Evolutionary conservation across 2,888 invertebrate species (phyloP).

Genomic region (Epinotia demarniana): DNA sequence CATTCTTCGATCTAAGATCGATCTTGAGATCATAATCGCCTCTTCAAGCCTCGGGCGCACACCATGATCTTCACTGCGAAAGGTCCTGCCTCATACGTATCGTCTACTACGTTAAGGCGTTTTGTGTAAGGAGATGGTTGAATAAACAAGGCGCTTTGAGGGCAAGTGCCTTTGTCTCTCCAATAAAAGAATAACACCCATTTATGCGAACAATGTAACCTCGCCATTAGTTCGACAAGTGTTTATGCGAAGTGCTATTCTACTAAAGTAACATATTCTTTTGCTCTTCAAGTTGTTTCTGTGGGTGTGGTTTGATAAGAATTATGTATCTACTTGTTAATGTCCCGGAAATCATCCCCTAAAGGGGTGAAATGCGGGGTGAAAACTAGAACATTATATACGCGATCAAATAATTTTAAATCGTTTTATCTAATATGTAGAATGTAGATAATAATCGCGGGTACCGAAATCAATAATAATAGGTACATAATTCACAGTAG

Average conservation of each 20-base stretch:
- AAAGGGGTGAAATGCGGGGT: too few species aligned
- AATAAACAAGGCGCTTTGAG: conserved; percentile 80
- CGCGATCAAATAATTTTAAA: too few species aligned
- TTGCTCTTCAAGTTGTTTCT: not conserved
- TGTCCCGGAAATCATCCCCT: too few species aligned
- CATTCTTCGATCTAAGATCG: conserved; percentile 30
- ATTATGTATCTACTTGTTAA: not conserved
- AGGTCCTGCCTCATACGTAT: not conserved
- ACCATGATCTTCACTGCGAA: not conserved
- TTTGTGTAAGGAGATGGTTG: conserved; percentile 57
- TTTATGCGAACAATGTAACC: conserved; percentile 74
- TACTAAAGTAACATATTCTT: not conserved
- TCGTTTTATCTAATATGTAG: too few species aligned
- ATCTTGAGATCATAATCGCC: conserved; percentile 34
- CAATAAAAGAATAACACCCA: conserved; percentile 83
- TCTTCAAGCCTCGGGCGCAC: conserved; percentile 22
- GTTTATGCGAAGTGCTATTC: not conserved
- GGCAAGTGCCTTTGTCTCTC: conserved; percentile 79
- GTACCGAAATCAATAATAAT: too few species aligned
- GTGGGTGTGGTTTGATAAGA: not conserved
- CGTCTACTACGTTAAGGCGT: conserved; percentile 4
- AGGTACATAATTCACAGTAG: too few species aligned
- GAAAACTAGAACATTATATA: too few species aligned
- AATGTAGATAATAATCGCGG: too few species aligned
- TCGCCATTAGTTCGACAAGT: not conserved